phyloP scores from a whole-genome alignment of 2,113 vertebrate genomes.

The Donacobius atricapilla region DNA sequence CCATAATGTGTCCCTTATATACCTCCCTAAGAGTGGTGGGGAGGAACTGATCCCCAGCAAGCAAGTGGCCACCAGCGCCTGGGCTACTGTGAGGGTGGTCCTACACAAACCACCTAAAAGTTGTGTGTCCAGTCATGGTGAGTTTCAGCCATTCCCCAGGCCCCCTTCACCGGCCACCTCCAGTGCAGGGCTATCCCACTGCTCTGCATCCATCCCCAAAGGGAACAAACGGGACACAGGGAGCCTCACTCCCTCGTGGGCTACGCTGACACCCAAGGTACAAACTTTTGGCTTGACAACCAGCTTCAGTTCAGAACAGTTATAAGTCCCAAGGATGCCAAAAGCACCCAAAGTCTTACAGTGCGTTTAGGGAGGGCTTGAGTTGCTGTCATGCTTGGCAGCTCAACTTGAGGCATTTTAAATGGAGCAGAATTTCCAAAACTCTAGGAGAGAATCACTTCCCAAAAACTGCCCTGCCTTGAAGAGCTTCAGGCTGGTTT shows the following conservation, averaged over 20 bases:
- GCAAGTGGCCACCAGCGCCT: accelerated
- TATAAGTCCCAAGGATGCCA: not conserved
- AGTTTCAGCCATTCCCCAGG: not conserved
- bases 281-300: not conserved
- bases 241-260: accelerated
- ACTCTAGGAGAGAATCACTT: not conserved
- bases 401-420: not conserved
- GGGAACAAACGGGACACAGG: accelerated
- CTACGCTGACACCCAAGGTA: not conserved
- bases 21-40: not conserved
- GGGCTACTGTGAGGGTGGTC: not conserved
- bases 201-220: accelerated
- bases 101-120: not conserved
- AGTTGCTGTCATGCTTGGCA: not conserved
- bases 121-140: accelerated
- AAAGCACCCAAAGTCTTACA: not conserved
- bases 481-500: not conserved
- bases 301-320: not conserved
- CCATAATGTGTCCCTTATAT: accelerated
- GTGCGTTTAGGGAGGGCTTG: not conserved
- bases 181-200: not conserved
- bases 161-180: not conserved
- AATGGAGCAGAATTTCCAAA: not conserved
- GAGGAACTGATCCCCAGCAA: not conserved
- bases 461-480: not conserved